These are phyloP conservation scores for Acrocera orbiculus DNA, from an alignment of 2,888 invertebrate species.

Conservation along the genomic window DNA sequence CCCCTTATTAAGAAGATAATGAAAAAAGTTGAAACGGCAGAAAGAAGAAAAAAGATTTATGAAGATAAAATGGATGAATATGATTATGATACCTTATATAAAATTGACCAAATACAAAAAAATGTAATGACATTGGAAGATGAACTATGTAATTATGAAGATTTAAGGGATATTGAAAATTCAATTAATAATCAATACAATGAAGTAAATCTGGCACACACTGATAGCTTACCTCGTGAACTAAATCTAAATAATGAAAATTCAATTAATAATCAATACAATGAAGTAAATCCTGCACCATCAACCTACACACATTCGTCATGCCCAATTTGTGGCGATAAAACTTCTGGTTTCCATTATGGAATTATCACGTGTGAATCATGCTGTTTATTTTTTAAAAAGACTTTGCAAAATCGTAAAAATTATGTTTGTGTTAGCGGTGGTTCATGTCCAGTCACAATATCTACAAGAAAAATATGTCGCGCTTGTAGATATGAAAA, in stretches of 20 bases:
- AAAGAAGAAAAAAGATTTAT: too few relatives aligned
- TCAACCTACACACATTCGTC: too few relatives aligned
- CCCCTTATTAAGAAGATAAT: too few relatives aligned
- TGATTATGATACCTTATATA: too few relatives aligned
- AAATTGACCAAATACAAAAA: too few relatives aligned
- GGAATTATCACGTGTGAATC: slow-evolving; percentile 97
- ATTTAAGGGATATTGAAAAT: slow-evolving; percentile 33
- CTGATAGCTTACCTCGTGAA: slow-evolving; percentile 82
- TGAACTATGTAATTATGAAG: slow-evolving; percentile 74
- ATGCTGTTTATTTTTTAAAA: slow-evolving; percentile 95
- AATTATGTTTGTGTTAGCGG: slow-evolving; percentile 87
- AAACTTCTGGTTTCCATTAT: slow-evolving; percentile 93
- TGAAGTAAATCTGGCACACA: slow-evolving; percentile 42
- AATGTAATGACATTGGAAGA: slow-evolving; percentile 98
- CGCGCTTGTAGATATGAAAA: slow-evolving; percentile 94
- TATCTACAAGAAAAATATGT: slow-evolving; percentile 88
- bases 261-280: too few relatives aligned
- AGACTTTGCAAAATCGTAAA: slow-evolving; percentile 96
- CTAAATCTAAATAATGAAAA: too few relatives aligned
- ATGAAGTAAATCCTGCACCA: too few relatives aligned
- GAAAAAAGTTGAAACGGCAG: too few relatives aligned
- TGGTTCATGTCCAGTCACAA: slow-evolving; percentile 80
- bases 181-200: slow-evolving; percentile 10
- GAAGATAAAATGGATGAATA: too few relatives aligned
- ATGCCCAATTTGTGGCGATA: slow-evolving; percentile 89